Base-by-base conservation (phyloP, 2,113 vertebrate genomes). In the Phylloscopus trochilus region DNA sequence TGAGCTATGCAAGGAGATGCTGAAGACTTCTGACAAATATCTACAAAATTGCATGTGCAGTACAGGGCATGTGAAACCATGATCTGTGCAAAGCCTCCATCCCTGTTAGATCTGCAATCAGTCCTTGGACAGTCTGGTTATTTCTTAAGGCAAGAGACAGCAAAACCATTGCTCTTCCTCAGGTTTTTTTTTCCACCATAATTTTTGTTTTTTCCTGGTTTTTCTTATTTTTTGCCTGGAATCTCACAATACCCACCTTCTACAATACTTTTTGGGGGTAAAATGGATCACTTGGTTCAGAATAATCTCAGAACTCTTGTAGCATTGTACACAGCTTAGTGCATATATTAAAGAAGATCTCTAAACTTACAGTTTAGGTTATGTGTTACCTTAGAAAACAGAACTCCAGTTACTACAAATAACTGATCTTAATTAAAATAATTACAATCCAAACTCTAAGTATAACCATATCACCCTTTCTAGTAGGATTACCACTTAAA, bases 41-140 rank as follows among this genome's bases (percentile, higher is more conserved):
- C 31, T 43, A 43, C 19, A 86, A 49, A 35, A 44, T 3, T 58
- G 5, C 27, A 6, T 2, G 0, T 12, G 18, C 3, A 9, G 13
- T 53, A 70, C 11, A 75, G 43, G 58, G 15, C 4, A 6, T 1
- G 0, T 23, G 33, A 63, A 28, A 62, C 23, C 19, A 15, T 21
- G 26, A n/a, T 10, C 20, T 43, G 2, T 26, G 37, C 23, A 91
- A 77, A 49, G 3, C 47, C 30, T 59, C 17, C 39, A 26, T 46
- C 5, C 1, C 27, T 49, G 39, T 49, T 67, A 81, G 22, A 79
- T 43, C 41, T 66, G 43, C 60, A 59, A 7, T 24, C 26, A 37
- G 31, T 63, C 28, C 56, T 53, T 43, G 58, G 20, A 67, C 17
- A 64, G 9, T 11, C 16, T 83, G 14, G 43, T 58, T 72, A 41